phyloP scores from a whole-genome alignment of 1,140 invertebrate species.

The Atta cephalotes region DNA sequence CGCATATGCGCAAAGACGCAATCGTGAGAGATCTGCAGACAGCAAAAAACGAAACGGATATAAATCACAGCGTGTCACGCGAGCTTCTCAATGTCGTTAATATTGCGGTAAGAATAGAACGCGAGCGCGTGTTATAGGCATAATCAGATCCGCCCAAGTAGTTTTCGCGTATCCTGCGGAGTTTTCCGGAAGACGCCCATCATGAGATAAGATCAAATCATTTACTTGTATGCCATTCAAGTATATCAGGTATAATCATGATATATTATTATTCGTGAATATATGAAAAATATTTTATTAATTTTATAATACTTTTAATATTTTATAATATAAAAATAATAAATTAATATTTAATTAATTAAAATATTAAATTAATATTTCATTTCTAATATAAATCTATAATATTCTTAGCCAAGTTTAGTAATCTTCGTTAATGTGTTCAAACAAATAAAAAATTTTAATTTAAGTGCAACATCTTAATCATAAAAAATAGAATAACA shows the following conservation, averaged over 20 bases:
- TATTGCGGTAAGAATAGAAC: constrained; percentile 2
- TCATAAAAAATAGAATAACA: not conserved
- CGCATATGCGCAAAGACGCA: constrained; percentile 25
- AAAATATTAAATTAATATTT: too few relatives aligned
- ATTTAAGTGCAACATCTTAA: not conserved
- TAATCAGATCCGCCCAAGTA: constrained; percentile 40
- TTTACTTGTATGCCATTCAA: not conserved
- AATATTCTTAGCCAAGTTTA: constrained; percentile 1
- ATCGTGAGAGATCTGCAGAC: constrained; percentile 52
- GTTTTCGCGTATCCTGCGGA: not conserved
- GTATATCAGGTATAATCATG: not conserved
- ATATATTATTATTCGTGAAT: not conserved
- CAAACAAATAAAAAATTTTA: not conserved
- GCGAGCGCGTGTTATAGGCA: not conserved
- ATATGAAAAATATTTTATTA: not conserved
- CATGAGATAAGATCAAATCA: not conserved
- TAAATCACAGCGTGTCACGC: constrained; percentile 46
- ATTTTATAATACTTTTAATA: too few relatives aligned
- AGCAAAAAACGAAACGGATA: constrained; percentile 47
- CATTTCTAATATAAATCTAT: not conserved
- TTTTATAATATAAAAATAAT: too few relatives aligned
- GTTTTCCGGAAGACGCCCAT: not conserved
- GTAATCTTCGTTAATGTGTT: not conserved
- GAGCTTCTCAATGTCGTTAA: constrained; percentile 35
- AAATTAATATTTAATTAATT: too few relatives aligned